phyloP scores from a whole-genome alignment of 2,113 vertebrate species.

The Poeciliopsis prolifica region DNA sequence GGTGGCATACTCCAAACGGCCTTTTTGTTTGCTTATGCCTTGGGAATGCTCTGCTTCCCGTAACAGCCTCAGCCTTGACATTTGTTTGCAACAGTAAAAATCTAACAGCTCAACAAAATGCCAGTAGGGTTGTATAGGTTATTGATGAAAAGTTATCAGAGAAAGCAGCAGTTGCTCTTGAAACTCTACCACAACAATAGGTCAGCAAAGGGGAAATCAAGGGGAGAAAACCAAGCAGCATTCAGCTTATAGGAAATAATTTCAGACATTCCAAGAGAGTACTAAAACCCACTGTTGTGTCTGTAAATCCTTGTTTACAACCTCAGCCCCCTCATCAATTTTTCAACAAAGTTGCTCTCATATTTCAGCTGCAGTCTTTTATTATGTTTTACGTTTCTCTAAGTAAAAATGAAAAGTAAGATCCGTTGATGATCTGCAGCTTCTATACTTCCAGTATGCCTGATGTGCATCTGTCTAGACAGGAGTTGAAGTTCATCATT shows the following conservation, averaged over 20 bases:
- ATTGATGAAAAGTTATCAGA: conserved; percentile 1
- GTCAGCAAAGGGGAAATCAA: conserved; percentile 15
- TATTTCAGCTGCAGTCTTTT: conserved; percentile 54
- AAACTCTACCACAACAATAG: conserved; percentile 16
- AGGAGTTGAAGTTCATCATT: conserved; percentile 41
- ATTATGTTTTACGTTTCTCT: conserved; percentile 40
- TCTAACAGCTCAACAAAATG: conserved; percentile 10
- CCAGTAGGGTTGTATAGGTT: not conserved
- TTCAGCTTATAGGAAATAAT: conserved; percentile 32
- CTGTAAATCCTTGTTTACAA: conserved; percentile 64
- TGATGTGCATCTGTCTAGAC: conserved; percentile 48
- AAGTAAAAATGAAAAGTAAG: conserved; percentile 42
- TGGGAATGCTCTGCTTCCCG: not conserved
- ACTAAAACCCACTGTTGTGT: conserved; percentile 49
- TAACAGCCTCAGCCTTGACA: not conserved
- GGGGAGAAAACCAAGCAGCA: conserved; percentile 6
- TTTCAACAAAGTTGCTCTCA: conserved; percentile 62
- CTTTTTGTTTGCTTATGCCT: not conserved
- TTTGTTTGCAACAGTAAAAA: conserved; percentile 7
- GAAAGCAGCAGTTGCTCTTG: conserved; percentile 17
- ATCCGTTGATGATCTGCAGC: conserved; percentile 22
- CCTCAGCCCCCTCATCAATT: conserved; percentile 63
- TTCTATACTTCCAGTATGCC: conserved; percentile 38
- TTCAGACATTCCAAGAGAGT: conserved; percentile 53
- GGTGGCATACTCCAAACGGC: not conserved